phyloP scores from a whole-genome alignment of 2,797 vertebrate genomes.

The Chromis chromis region DNA sequence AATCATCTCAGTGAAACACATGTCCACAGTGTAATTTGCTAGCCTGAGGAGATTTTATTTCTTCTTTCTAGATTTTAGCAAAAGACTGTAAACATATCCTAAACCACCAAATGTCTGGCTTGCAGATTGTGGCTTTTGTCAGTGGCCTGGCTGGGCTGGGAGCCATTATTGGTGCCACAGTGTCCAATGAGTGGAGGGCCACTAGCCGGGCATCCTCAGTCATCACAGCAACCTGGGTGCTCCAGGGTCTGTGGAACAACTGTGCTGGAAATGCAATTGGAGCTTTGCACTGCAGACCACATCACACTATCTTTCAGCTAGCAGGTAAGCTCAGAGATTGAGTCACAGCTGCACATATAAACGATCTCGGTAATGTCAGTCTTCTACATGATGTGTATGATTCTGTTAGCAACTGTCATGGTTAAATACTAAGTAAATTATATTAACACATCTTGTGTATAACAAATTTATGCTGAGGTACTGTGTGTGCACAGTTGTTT shows the following conservation, averaged over 20 bases:
- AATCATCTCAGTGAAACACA: constrained; percentile 85
- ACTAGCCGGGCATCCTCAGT: constrained; percentile 93
- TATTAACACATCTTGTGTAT: background rate
- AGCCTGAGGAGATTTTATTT: constrained; percentile 67
- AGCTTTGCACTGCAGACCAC: constrained; percentile 89
- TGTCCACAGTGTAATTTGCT: constrained; percentile 82
- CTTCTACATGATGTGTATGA: background rate
- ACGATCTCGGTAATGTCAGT: background rate
- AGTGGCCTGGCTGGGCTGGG: constrained; percentile 88
- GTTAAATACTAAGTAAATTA: background rate
- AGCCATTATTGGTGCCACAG: constrained; percentile 88
- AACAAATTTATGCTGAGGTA: background rate
- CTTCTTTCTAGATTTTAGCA: constrained; percentile 27
- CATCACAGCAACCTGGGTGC: constrained; percentile 95
- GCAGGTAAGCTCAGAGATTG: constrained; percentile 85
- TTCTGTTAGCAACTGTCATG: background rate
- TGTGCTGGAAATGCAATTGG: constrained; percentile 94
- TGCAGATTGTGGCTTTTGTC: constrained; percentile 90
- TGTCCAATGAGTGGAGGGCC: constrained; percentile 93
- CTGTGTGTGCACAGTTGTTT: background rate
- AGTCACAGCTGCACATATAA: background rate
- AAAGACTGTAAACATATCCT: constrained; percentile 42
- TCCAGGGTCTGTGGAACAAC: constrained; percentile 95
- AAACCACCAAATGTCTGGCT: constrained; percentile 82
- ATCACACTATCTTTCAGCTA: constrained; percentile 90